A percentile compares a stretch with the other conserved stretches of the same genome.
Conservation (phyloP, 2,113 vertebrate species). For the Eulemur macaco region DNA sequence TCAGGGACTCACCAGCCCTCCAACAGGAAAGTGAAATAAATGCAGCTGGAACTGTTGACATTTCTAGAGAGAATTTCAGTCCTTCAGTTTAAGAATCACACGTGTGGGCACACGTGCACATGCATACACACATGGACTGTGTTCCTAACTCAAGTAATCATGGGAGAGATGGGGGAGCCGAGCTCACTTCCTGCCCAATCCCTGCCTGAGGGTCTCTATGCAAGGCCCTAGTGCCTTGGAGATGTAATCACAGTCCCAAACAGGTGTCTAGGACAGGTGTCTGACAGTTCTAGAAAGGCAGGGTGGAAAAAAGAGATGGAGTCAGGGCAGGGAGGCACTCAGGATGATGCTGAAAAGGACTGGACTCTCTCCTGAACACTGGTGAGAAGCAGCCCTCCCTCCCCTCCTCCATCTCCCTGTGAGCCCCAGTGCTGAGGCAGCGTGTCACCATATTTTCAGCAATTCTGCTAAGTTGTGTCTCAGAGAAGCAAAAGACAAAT, state of each 20-base stretch:
- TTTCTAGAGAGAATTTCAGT: constrained; percentile 16
- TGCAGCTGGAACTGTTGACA: not conserved
- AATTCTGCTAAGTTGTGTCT: constrained; percentile 52
- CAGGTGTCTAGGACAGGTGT: not conserved
- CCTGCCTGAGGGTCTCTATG: not conserved
- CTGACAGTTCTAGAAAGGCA: not conserved
- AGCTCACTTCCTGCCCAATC: not conserved
- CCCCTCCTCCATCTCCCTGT: not conserved
- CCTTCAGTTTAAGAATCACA: not conserved
- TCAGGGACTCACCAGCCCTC: not conserved
- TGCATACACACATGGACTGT: not conserved
- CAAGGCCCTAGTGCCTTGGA: not conserved
- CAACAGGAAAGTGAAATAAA: not conserved
- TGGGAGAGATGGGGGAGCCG: not conserved
- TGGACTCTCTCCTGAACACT: not conserved
- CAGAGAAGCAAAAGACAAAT: constrained; percentile 35
- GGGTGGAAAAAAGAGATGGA: not conserved
- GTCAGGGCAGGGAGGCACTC: too few relatives aligned
- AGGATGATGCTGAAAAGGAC: fast-evolving
- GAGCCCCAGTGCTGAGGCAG: not conserved
- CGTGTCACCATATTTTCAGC: constrained; percentile 45
- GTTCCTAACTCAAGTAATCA: not conserved
- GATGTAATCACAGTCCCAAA: not conserved
- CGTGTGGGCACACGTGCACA: not conserved
- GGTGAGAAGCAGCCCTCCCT: not conserved